Base-by-base conservation (phyloP, 2,113 vertebrate species). In the Bubo blakistoni region DNA sequence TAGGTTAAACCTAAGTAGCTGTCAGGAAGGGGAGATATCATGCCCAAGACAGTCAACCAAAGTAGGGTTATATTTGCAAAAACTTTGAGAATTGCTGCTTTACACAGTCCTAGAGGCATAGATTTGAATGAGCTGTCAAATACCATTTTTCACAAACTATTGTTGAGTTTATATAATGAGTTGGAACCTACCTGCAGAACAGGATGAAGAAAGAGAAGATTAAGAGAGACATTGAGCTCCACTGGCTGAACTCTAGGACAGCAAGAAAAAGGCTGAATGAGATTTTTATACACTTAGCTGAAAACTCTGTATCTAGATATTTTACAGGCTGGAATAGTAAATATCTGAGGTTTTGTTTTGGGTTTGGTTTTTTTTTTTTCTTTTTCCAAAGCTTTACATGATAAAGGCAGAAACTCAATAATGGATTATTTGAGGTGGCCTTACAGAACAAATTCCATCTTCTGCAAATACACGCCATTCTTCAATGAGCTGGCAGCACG, bases 61-160 rank as follows among this genome's bases (percentile, higher is more conserved):
- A 84, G 80, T n/a, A 80, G 25, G 21, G 34, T 49, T 94, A 20
- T 54, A 57, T 89, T 90, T 94, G 81, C 73, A 92, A 81, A 87
- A 96, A 80, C 40, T 90, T 67, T 67, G 61, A 52, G 57, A 84
- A 62, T 55, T 84, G 58, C 46, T 92, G 46, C 47, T 88, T 90
- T 78, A 65, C 0, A 0, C 44, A 67, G 40, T 96, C 78, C 89
- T 95, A 38, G 65, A 91, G 86, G 73, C 61, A 94, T 27, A 76
- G 86, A 47, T 36, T 89, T 91, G 81, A 97, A 94, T 20, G 70
- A 94, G 62, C 91, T 96, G 96, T 91, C 96, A 94, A 85, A 72
- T 58, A 34, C 44, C 40, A 46, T 88, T 87, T 95, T 94, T 95
- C 89, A 91, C 52, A 87, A 78, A 20, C 24, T 62, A 9, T 82